Percentiles rank a stretch among this genome's conserved stretches.
Evolutionary conservation across 2,113 vertebrate genomes (phyloP).

Genomic region (Monarcha castaneiventris): DNA sequence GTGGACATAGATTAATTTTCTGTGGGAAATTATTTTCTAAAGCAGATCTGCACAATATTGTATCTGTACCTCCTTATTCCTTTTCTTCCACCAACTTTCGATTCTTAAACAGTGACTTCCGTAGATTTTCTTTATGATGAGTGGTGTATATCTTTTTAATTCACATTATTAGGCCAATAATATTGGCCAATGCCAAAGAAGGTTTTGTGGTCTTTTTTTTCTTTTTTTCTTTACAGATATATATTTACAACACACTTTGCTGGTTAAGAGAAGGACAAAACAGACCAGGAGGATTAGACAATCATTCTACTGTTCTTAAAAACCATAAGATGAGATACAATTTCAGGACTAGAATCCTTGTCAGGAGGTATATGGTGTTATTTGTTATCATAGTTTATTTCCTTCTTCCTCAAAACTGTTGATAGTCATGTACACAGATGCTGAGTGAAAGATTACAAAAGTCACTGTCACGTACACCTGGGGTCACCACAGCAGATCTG

Average conservation of each 20-base stretch:
- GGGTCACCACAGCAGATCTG: background rate
- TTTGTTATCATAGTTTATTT: background rate
- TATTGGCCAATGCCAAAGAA: background rate
- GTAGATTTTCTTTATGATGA: background rate
- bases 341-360: background rate
- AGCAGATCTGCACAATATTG: background rate
- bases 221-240: background rate
- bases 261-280: background rate
- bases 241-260: background rate
- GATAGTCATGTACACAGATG: background rate
- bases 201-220: fast-evolving
- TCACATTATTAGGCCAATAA: background rate
- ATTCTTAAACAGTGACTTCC: background rate
- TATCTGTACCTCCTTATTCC: background rate
- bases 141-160: background rate
- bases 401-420: background rate
- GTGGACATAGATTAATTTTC: background rate
- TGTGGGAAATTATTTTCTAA: background rate
- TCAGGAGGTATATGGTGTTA: background rate
- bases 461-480: background rate
- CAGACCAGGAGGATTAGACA: background rate
- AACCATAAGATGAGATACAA: background rate
- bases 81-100: background rate
- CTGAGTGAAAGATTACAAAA: background rate
- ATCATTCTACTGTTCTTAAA: background rate